Base-by-base conservation (phyloP, 92 coral and sea anemone species). In the Virgularia gustaviana region DNA sequence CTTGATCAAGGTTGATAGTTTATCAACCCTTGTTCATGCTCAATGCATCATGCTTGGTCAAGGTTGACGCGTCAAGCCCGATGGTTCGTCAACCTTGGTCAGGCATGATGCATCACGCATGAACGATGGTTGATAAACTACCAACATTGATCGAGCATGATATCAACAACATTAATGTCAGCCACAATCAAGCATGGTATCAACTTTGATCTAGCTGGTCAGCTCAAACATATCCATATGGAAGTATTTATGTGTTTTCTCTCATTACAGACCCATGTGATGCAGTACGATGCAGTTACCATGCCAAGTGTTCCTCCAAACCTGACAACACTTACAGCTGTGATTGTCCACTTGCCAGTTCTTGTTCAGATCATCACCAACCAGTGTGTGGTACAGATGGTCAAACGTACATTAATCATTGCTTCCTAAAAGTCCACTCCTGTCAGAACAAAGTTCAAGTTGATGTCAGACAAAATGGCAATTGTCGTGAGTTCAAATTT, bases 351-450 rank as follows among this genome's bases (percentile, higher is more conserved):
- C 44, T 15, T 15, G 36, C 43, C 19, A 25, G 18, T 37, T 41
- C 55, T 11, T 68, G 75, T 35, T 34, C 60, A 68, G 60, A 23
- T 27, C 44, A 51, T 30, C 61, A 68, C 7, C 18, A 68, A 1
- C 75, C 75, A 1, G 62, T 68, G 27, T 68, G 75, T 39, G 75
- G 30, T 32, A 29, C 75, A 68, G 36, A 68, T 34, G 61, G 75
- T 49, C 44, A 25, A 37, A 68, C 61, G 4, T 68, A 49, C 75
- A 51, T 68, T 49, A 68, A 68, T 31, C 30, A 0, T 27, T 68
- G 75, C 47, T 68, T 68, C 57, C 34, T 68, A 61, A 68, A 30
- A 19, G 60, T 68, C 3, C 55, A 45, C 24, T 68, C 75, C 32
- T 68, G 75, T 49, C 4, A 23, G 35, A 49, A 27, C 45, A 49